Evolutionary conservation across 2,797 vertebrate genomes (phyloP).

Genomic region (Epinephelus awoara): DNA sequence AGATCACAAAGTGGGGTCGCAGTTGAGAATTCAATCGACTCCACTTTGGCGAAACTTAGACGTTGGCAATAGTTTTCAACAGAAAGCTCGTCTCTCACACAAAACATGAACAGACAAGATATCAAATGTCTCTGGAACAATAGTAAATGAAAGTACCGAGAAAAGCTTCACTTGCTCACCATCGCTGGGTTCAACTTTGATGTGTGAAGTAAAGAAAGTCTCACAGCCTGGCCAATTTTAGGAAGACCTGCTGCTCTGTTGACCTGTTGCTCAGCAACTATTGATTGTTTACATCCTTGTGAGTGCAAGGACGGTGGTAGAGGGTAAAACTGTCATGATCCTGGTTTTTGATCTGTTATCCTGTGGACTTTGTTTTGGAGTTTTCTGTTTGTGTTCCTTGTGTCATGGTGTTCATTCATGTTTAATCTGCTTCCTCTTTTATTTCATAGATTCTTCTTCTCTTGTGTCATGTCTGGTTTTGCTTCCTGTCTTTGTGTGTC

Average conservation of each 20-base stretch:
- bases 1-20: slow-evolving; percentile 24
- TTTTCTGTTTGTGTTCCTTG: no score
- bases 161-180: neutral
- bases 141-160: neutral
- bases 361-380: no score
- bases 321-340: neutral
- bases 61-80: neutral
- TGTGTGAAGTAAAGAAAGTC: neutral
- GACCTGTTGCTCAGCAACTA: slow-evolving; percentile 2
- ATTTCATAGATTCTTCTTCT: no score
- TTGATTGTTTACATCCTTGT: neutral
- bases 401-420: no score
- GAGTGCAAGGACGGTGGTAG: neutral
- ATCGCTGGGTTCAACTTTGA: slow-evolving; percentile 1
- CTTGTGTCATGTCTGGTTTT: no score
- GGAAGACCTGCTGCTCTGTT: neutral
- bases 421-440: no score
- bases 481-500: no score
- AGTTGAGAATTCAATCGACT: slow-evolving; percentile 10
- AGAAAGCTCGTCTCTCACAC: neutral
- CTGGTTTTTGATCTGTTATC: no score
- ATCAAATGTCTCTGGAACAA: neutral
- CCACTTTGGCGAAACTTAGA: slow-evolving; percentile 4
- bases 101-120: neutral
- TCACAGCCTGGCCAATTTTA: neutral